Percentiles rank a stretch among this genome's conserved stretches.
These are phyloP conservation scores for Perccottus glenii DNA, from an alignment of 2,113 vertebrate genomes.

Conservation along the genomic window DNA sequence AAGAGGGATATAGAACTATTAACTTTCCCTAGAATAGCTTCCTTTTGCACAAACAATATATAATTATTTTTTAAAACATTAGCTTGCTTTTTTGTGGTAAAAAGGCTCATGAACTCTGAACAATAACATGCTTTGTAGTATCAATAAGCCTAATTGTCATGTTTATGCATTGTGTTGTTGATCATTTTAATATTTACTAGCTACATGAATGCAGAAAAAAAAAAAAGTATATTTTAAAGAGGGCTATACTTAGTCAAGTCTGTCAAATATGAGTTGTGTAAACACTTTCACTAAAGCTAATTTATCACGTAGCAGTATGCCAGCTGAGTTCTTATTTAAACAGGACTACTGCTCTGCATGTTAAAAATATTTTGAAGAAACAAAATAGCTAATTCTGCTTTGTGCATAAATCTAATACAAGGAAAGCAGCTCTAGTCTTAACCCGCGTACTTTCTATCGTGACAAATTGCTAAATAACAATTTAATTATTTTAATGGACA, in stretches of 20 bases:
- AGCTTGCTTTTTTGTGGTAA: no score
- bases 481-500: conserved; percentile 74
- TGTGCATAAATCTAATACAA: background rate
- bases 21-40: no score
- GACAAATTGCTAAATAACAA: conserved; percentile 64
- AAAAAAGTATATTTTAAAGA: background rate
- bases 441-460: conserved; percentile 27
- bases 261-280: background rate
- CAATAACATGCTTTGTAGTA: background rate
- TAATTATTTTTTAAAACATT: no score
- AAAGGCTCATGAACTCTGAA: background rate
- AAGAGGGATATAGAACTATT: no score
- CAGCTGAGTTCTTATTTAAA: background rate
- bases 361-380: background rate
- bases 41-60: no score
- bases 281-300: background rate
- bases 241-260: background rate
- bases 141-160: background rate
- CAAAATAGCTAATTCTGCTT: background rate
- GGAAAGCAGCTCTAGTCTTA: background rate
- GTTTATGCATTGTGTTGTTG: no score
- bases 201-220: no score
- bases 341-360: background rate
- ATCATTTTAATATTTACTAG: no score
- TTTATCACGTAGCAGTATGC: background rate